Evolutionary conservation across 1,140 invertebrate genomes (phyloP).

Genomic region (Pseudomyrmex pallidus): DNA sequence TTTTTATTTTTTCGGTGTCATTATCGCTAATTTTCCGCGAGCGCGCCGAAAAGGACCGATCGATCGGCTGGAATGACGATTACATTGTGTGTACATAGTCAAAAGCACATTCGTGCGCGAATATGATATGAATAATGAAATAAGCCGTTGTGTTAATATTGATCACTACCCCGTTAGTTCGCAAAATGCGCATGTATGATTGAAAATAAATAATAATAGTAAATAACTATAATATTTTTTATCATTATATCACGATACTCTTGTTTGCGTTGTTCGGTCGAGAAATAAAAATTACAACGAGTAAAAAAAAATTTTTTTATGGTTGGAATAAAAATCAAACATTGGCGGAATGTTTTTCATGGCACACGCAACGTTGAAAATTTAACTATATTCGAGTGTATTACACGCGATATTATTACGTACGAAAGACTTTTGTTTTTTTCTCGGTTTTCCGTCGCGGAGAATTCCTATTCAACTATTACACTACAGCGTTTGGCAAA

Average conservation of each 20-base stretch:
- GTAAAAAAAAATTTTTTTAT: background rate
- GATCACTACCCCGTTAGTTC: constrained; percentile 18
- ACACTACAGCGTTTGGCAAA: constrained; percentile 1
- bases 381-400: background rate
- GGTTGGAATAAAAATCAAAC: background rate
- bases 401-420: background rate
- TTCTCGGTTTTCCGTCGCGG: background rate
- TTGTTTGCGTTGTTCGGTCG: too few relatives aligned
- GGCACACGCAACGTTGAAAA: background rate
- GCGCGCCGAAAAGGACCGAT: constrained; percentile 39
- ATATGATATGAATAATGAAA: constrained; percentile 8
- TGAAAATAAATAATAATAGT: background rate
- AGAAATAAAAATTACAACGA: background rate
- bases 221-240: constrained; percentile 8
- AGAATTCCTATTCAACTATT: background rate
- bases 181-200: constrained; percentile 23
- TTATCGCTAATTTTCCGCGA: constrained; percentile 56
- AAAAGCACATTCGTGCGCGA: constrained; percentile 23
- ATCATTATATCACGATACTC: too few relatives aligned
- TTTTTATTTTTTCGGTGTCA: constrained; percentile 46
- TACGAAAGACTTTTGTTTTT: background rate
- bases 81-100: constrained; percentile 17
- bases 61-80: constrained; percentile 41
- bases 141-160: constrained; percentile 11
- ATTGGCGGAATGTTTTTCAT: background rate